Evolutionary conservation across 2,888 invertebrate genomes (phyloP).

Genomic region (Macrophya alboannulata): DNA sequence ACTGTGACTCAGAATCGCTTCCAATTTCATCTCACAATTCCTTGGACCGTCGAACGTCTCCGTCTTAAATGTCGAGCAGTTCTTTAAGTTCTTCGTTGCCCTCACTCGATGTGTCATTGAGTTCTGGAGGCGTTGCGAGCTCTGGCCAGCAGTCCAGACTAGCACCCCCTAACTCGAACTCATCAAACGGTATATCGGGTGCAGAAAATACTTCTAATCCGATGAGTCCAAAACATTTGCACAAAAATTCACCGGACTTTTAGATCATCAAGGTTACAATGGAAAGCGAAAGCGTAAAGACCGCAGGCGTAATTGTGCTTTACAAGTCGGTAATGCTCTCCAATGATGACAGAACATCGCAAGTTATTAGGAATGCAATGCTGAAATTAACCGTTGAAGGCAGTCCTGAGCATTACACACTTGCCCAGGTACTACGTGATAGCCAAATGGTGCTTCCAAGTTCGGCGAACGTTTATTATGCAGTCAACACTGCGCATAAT

Average conservation of each 20-base stretch:
- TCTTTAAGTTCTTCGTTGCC: constrained; percentile 90
- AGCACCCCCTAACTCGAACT: constrained; percentile 79
- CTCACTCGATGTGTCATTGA: constrained; percentile 89
- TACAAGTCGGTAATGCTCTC: constrained; percentile 99
- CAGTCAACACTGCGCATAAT: constrained; percentile 96
- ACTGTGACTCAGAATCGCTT: constrained; percentile 89
- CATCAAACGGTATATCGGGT: constrained; percentile 76
- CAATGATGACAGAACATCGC: constrained; percentile 97
- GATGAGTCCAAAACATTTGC: constrained; percentile 83
- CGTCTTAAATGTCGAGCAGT: constrained; percentile 90
- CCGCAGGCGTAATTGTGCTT: constrained; percentile 92
- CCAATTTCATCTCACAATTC: constrained; percentile 90
- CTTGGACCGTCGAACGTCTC: constrained; percentile 89
- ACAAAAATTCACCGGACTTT: constrained; percentile 86
- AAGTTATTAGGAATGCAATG: constrained; percentile 97
- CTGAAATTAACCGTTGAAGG: constrained; percentile 96
- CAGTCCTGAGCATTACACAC: constrained; percentile 92
- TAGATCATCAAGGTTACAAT: constrained; percentile 91
- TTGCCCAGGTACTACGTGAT: constrained; percentile 96
- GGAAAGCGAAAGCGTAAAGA: constrained; percentile 92
- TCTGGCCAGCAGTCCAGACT: constrained; percentile 53
- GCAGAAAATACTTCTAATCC: constrained; percentile 69
- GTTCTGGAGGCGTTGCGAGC: constrained; percentile 76
- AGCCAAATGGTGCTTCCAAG: constrained; percentile 95
- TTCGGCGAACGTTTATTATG: constrained; percentile 99